phyloP scores from a whole-genome alignment of 2,797 vertebrate species.

The Eidolon dupreanum region DNA sequence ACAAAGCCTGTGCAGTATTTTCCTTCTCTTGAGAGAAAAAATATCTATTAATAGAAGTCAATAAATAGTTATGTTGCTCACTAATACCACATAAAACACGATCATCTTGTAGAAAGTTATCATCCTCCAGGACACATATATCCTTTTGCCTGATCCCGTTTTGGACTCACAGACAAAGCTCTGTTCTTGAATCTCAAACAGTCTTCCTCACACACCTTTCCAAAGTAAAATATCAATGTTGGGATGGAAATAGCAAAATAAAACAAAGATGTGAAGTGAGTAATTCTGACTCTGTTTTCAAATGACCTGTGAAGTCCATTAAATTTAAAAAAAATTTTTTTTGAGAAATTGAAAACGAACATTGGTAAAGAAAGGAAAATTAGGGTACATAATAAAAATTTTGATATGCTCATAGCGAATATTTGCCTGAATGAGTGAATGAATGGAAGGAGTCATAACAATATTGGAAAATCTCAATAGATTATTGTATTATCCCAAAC shows the following conservation, averaged over 20 bases:
- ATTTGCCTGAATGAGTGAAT: background rate
- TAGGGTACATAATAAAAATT: background rate
- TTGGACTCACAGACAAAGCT: background rate
- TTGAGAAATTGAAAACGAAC: background rate
- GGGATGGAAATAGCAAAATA: background rate
- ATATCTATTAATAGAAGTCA: background rate
- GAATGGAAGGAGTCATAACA: background rate
- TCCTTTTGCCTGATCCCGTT: background rate
- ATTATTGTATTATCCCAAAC: slow-evolving; percentile 17
- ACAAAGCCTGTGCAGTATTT: background rate
- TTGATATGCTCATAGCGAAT: background rate
- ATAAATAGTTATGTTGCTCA: background rate
- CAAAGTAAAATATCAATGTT: background rate
- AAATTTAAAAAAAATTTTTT: background rate
- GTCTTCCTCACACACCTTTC: background rate
- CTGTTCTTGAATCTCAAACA: background rate
- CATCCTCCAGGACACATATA: background rate
- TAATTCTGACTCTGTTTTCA: background rate
- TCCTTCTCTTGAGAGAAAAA: background rate
- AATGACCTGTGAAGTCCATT: background rate
- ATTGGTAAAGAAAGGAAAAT: background rate
- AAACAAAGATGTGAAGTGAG: background rate
- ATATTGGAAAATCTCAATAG: background rate
- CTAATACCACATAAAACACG: background rate
- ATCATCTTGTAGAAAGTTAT: background rate